Conservation (phyloP, 1,140 invertebrate species). For the Thalassaphorura encarpata region DNA sequence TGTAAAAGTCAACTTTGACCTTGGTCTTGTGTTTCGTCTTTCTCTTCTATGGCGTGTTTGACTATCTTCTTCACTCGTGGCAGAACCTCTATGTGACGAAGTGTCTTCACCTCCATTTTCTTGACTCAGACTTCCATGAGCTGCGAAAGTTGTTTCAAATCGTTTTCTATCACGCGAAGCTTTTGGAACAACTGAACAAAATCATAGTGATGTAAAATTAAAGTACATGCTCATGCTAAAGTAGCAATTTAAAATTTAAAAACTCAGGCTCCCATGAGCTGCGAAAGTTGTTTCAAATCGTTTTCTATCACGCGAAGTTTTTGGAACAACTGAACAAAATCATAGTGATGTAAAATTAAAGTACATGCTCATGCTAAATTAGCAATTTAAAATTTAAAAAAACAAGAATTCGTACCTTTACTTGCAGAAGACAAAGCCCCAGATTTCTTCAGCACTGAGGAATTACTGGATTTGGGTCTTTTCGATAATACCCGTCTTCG, state of each 20-base stretch:
- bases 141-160: not conserved
- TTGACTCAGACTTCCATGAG: not conserved
- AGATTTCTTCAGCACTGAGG: too few species aligned
- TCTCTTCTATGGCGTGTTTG: not conserved
- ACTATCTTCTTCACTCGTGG: conserved; percentile 19
- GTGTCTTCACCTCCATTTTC: not conserved
- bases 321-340: not conserved
- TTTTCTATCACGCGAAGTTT: not conserved
- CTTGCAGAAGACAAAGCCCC: not conserved
- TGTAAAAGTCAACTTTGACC: conserved; percentile 15
- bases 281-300: not conserved
- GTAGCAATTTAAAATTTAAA: not conserved
- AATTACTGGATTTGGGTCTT: too few species aligned
- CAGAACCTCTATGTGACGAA: conserved; percentile 11
- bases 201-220: too few species aligned
- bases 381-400: not conserved
- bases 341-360: too few species aligned
- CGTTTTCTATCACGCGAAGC: not conserved
- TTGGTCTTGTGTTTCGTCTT: conserved; percentile 1
- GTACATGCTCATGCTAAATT: not conserved
- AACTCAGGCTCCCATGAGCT: too few species aligned
- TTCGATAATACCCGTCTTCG: too few species aligned
- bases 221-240: not conserved
- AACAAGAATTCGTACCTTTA: not conserved
- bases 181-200: not conserved